Conservation (phyloP, 2,797 vertebrate genomes). For the Petrocephalus sullivani region DNA sequence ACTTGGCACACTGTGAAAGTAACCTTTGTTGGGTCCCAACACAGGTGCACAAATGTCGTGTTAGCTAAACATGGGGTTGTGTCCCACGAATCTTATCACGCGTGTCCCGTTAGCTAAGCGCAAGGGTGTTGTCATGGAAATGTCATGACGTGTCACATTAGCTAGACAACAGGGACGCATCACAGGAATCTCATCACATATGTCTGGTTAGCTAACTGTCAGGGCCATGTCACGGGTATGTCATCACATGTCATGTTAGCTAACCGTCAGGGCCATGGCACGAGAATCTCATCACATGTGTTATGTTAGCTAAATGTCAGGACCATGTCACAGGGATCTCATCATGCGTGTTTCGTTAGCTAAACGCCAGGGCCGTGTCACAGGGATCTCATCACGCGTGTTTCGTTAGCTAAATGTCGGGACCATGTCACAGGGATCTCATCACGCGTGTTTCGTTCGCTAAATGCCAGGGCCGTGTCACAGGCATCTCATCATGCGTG, state of each 20-base stretch:
- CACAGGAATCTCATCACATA: background rate
- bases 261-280: background rate
- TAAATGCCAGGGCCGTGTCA: background rate
- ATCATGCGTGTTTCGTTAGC: background rate
- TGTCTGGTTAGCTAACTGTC: background rate
- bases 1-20: conserved; percentile 17
- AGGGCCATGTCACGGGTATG: background rate
- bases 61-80: background rate
- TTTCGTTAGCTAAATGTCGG: background rate
- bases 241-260: background rate
- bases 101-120: background rate
- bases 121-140: background rate
- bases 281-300: background rate
- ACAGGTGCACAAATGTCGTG: background rate
- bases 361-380: background rate
- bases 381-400: background rate
- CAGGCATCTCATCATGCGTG: background rate
- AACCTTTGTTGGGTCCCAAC: background rate
- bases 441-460: background rate
- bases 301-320: background rate
- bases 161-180: no score
- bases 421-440: background rate
- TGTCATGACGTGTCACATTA: no score
- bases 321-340: background rate
- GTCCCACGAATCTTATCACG: background rate